Evolutionary conservation across 2,888 invertebrate species (phyloP).

Genomic region (Acanthosepion pharaonis): DNA sequence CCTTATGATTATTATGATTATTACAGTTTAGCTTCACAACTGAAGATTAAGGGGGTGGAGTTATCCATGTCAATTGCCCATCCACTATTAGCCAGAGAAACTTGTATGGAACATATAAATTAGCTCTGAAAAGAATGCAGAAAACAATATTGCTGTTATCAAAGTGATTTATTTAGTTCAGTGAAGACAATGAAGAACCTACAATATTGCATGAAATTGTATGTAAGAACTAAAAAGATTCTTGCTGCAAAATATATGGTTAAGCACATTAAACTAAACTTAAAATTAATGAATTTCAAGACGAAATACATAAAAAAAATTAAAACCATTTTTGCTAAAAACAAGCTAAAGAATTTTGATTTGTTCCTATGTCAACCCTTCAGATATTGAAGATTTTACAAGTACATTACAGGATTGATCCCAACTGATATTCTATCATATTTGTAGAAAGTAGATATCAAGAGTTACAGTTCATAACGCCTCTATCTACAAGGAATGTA

Average conservation of each 20-base stretch:
- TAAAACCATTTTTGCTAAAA: neutral
- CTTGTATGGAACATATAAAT: no score
- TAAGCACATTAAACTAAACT: no score
- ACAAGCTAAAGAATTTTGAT: neutral
- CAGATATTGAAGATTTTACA: neutral
- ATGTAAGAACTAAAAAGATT: no score
- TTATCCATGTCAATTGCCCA: no score
- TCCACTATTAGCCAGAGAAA: neutral
- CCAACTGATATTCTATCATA: neutral
- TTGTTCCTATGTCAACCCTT: neutral
- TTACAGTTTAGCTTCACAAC: neutral
- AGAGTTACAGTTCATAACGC: neutral
- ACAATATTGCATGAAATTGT: no score
- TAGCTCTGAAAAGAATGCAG: no score
- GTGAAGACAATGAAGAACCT: no score
- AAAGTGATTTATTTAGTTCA: no score
- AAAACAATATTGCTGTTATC: no score
- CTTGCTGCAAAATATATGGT: no score
- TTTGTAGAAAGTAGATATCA: neutral
- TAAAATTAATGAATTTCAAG: neutral
- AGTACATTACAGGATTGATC: neutral
- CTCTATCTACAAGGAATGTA: neutral
- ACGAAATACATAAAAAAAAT: neutral
- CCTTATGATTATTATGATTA: no score
- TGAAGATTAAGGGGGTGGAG: neutral